Base-by-base conservation (phyloP, 2,888 invertebrate species). In the Hypselothyrea guttata region DNA sequence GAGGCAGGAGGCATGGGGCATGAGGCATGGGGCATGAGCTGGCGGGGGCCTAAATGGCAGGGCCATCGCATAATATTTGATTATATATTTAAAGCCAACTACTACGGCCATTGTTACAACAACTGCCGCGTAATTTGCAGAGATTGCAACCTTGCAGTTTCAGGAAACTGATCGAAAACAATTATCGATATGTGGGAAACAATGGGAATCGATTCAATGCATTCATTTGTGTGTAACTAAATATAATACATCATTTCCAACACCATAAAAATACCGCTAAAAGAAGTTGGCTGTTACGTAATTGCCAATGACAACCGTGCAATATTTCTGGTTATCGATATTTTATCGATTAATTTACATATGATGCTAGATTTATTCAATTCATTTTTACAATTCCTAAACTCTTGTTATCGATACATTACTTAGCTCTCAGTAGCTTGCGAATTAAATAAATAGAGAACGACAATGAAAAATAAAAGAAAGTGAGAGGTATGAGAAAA, bases 151-250 rank as follows among this genome's bases (percentile, higher is more conserved):
- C 68, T 71, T 68, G 68, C 41, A 49, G 16, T 31, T 53, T 49
- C 57, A 53, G 64, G 53, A 70, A 68, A 68, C 58, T 48, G 48
- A 70, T 70, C 70, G 64, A 42, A 49, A 58, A 59, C 68, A 63
- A 58, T 67, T 68, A 64, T 68, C 64, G 64, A 51, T 70, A 70
- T 63, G 64, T 68, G 70, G 70, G 67, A 63, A 63, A 63, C 57
- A 53, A 53, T 47, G 64, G 13, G 49, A 58, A 46, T 57, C 70
- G 64, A 42, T 58, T n/a, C n/a, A n/a, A n/a, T n/a, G n/a, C n/a
- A n/a, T n/a, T n/a, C n/a, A n/a, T n/a, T n/a, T n/a, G n/a, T n/a
- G n/a, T n/a, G n/a, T n/a, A n/a, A n/a, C n/a, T n/a, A n/a, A n/a
- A n/a, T n/a, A n/a, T n/a, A n/a, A n/a, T n/a, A n/a, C n/a, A n/a